Base-by-base conservation (phyloP, 2,888 invertebrate species). In the Sphaerophoria taeniata region DNA sequence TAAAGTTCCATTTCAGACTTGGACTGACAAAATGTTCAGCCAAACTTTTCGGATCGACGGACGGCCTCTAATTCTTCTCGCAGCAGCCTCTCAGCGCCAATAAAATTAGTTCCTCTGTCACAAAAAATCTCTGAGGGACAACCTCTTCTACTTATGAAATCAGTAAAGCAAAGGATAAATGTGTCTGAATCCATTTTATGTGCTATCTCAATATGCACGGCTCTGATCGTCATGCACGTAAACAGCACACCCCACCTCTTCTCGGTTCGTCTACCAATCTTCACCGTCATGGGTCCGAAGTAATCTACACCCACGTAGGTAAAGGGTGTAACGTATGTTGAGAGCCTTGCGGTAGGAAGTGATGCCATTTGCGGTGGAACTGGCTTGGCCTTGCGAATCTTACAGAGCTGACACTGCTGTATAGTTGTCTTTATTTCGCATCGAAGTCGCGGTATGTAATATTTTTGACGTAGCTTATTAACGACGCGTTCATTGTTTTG, bases 1-100 rank as follows among this genome's bases (percentile, higher is more conserved):
- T 88, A 31, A 88, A 88, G 6, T 75, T 73, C 87, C 87, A 88
- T 34, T 79, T 70, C 0, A 87, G 65, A 14, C 36, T 65, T 43
- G 55, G 39, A 14, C 33, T 67, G 0, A 55, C 5, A 14, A 47
- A 16, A 5, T 14, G 14, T 14, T 7, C 16, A 16, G 49, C 49
- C 49, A 49, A 16, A 6, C 6, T 7, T 16, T 49, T 16, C 3
- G 49, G 49, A 7, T 49, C 49, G 16, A 49, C 49, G 14, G 16
- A 49, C 49, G 14, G 49, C 16, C 16, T 24, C 14, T 7, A 49
- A 9, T 6, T 49, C 49, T 49, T 49, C 16, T 49, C 49, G n/a
- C 6, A 47, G 3, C 6, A 45, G 4, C 12, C 45, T 45, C 45
- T 49, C 47, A 49, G 79, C 81, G 34, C 71, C 82, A 36, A 65